Base-by-base conservation (phyloP, 2,888 invertebrate genomes). In the Melanargia galathea region DNA sequence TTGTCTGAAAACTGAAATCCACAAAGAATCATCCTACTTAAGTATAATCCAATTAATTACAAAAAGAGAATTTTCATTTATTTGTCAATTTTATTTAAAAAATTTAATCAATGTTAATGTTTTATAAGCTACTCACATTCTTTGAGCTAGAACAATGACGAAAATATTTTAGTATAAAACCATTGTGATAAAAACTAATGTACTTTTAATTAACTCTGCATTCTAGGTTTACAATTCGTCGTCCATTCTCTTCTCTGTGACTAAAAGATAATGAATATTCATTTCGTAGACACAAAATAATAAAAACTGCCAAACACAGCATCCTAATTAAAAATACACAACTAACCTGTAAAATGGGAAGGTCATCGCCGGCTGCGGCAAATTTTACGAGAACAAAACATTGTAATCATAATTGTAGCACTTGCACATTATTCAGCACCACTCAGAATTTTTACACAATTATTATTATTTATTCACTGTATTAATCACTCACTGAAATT, bases 321-420 rank as follows among this genome's bases (percentile, higher is more conserved):
- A 68, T 72, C 75, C 79, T 83, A 82, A 85, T 86, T 83, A 87
- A 83, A 83, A 84, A 84, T 78, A 75, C 71, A 85, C 77, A 82
- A 86, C 87, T 87, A 79, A 89, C 89, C 89, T 87, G 89, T 73
- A 77, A 82, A 87, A 86, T 81, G 76, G 71, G 73, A 83, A 82
- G 83, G 82, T 84, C 89, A 88, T 88, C 78, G 86, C 73, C 71
- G 77, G 79, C 78, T 82, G 82, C 78, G 77, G 81, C 78, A 78
- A 81, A 80, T 79, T 80, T 76, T 74, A 81, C 77, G 74, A 69
- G 70, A 71, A 69, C 75, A 72, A 73, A 77, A 72, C 80, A 81
- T 79, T 73, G 73, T 74, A 74, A 75, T 73, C 70, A 68, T 68
- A 70, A 74, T 70, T 7, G 30, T 65, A 60, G 60, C 70, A 70